Conservation (phyloP, 2,888 invertebrate genomes). For the Aphodius granarius region DNA sequence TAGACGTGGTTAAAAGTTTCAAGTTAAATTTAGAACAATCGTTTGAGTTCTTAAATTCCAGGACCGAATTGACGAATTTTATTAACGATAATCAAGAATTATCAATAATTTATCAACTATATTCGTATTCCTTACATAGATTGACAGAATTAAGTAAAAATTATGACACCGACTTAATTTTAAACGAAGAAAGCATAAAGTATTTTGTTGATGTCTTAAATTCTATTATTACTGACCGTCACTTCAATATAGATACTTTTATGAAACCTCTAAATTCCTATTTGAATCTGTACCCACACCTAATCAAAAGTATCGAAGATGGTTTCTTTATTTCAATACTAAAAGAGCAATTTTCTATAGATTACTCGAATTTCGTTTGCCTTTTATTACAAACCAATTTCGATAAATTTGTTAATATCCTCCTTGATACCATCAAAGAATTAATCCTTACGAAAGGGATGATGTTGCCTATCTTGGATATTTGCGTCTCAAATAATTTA, state of each 20-base stretch:
- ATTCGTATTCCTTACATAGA: constrained; percentile 5
- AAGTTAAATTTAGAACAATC: constrained; percentile 50
- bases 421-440: constrained; percentile 56
- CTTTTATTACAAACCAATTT: constrained; percentile 60
- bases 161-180: constrained; percentile 27
- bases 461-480: constrained; percentile 64
- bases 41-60: constrained; percentile 11
- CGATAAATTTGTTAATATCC: constrained; percentile 52
- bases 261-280: constrained; percentile 61
- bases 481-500: constrained; percentile 38
- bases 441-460: constrained; percentile 63
- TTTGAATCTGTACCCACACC: constrained; percentile 64
- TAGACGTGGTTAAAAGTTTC: constrained; percentile 54
- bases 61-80: constrained; percentile 22
- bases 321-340: constrained; percentile 60
- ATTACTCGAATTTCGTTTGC: constrained; percentile 61
- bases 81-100: constrained; percentile 14
- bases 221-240: not conserved
- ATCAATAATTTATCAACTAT: constrained; percentile 20
- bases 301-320: constrained; percentile 56
- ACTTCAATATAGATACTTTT: constrained; percentile 53
- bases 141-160: constrained; percentile 16
- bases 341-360: constrained; percentile 58
- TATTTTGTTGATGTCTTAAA: not conserved
- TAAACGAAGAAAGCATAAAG: constrained; percentile 28